Evolutionary conservation across 2,797 vertebrate genomes (phyloP).

Genomic region (Prunella strophiata): DNA sequence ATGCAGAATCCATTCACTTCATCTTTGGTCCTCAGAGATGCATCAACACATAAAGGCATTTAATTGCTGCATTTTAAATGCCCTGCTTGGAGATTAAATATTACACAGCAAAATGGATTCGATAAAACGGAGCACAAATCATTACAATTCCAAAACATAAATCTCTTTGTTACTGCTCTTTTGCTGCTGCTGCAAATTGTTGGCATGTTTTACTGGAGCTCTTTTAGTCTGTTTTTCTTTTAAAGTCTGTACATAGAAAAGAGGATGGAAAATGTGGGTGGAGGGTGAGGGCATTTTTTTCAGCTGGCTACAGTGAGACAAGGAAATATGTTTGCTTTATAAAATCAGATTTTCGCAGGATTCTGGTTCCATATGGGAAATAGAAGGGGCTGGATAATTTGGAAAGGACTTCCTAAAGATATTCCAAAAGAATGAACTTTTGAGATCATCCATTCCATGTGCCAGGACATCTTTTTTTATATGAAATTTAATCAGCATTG

Average conservation of each 20-base stretch:
- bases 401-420: constrained; percentile 5
- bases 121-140: constrained; percentile 23
- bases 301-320: neutral
- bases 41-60: constrained; percentile 39
- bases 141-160: neutral
- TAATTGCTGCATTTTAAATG: constrained; percentile 50
- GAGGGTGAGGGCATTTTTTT: neutral
- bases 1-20: constrained; percentile 10
- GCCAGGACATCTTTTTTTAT: constrained; percentile 26
- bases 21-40: constrained; percentile 12
- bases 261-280: neutral
- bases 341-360: constrained; percentile 5
- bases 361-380: neutral
- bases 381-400: neutral
- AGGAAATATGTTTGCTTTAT: neutral
- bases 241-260: neutral
- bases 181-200: neutral
- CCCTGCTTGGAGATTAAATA: constrained; percentile 31
- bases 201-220: neutral
- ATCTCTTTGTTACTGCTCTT: neutral
- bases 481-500: constrained; percentile 55
- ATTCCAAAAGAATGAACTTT: constrained; percentile 33
- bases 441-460: constrained; percentile 9
- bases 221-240: neutral
- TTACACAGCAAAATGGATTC: constrained; percentile 13